Conservation (phyloP, 2,888 invertebrate genomes). For the Standfussiana lucernea region DNA sequence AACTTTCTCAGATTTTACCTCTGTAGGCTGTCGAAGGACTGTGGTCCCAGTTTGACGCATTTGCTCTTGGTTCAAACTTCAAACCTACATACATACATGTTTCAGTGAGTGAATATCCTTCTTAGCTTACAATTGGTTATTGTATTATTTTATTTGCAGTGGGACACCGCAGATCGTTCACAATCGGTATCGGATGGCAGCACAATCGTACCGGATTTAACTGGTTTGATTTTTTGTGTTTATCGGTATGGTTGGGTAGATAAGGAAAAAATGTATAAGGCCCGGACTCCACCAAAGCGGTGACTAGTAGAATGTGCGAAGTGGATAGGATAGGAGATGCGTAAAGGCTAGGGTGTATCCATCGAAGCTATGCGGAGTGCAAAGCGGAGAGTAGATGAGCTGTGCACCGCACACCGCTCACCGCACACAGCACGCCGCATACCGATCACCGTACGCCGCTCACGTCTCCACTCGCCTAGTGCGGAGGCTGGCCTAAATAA, state of each 20-base stretch:
- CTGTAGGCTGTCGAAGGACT: neutral
- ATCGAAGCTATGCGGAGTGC: no score
- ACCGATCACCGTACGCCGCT: no score
- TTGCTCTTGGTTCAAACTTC: neutral
- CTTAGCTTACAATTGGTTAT: neutral
- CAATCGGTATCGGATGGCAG: constrained; percentile 60
- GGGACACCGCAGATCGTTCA: constrained; percentile 63
- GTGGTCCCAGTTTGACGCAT: neutral
- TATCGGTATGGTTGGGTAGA: neutral
- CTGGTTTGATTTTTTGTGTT: constrained; percentile 49
- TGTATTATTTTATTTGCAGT: constrained; percentile 55
- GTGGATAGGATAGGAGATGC: no score
- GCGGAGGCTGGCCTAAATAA: no score
- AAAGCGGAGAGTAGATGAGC: no score
- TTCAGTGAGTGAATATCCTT: neutral
- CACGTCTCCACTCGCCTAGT: no score
- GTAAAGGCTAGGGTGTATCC: no score
- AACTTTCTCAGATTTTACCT: neutral
- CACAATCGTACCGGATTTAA: constrained; percentile 54
- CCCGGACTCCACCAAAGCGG: no score
- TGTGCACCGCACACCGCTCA: no score
- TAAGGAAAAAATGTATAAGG: no score
- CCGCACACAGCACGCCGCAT: no score
- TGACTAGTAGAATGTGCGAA: no score
- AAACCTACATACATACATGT: neutral